These are phyloP conservation scores for Vicugna pacos DNA, from an alignment of 2,113 vertebrate genomes.

Conservation along the genomic window DNA sequence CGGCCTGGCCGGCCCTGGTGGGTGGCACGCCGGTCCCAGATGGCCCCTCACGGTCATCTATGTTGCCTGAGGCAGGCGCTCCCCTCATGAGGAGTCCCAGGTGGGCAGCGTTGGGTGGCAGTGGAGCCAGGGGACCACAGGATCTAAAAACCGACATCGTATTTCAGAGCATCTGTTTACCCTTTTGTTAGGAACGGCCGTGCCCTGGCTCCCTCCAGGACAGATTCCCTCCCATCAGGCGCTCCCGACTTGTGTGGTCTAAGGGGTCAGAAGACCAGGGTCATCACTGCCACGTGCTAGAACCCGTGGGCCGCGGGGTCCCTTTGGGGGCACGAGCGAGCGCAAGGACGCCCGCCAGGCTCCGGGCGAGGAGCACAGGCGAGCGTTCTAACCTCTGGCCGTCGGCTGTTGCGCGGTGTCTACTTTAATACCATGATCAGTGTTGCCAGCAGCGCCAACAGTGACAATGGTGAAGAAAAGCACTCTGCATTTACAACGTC, in stretches of 20 bases:
- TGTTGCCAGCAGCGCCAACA: not conserved
- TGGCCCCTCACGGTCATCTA: fast-evolving
- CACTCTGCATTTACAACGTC: not conserved
- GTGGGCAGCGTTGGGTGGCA: fast-evolving
- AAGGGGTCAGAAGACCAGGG: not conserved
- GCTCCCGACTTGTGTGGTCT: not conserved
- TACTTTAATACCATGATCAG: fast-evolving
- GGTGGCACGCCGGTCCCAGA: not conserved
- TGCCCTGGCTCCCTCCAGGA: not conserved
- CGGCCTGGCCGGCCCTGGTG: not conserved
- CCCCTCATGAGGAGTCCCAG: not conserved
- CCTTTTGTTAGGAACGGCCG: not conserved
- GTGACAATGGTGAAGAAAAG: not conserved
- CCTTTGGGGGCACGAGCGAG: no score
- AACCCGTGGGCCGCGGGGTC: no score
- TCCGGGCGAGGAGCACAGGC: fast-evolving
- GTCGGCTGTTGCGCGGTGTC: fast-evolving
- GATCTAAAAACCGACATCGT: not conserved
- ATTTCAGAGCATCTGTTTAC: not conserved
- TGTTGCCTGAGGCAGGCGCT: not conserved
- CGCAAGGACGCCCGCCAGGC: fast-evolving
- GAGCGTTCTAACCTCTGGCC: fast-evolving
- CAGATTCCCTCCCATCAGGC: no score
- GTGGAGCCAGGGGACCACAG: not conserved
- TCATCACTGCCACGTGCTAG: fast-evolving